phyloP scores from a whole-genome alignment of 1,140 invertebrate species.

The Trachymyrmex septentrionalis region DNA sequence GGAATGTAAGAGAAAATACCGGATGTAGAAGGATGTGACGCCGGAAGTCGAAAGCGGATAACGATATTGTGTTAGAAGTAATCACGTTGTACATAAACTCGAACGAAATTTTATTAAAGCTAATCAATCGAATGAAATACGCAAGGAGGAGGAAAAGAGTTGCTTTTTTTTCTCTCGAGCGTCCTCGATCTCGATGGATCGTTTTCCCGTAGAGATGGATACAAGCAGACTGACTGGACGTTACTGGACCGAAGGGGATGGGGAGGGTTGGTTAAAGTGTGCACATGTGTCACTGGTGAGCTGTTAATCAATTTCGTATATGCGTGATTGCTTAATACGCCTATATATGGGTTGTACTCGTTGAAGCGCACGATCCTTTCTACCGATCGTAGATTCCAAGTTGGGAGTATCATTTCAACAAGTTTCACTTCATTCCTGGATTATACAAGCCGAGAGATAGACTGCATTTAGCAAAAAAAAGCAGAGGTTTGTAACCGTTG shows the following conservation, averaged over 20 bases:
- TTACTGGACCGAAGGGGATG: conserved; percentile 62
- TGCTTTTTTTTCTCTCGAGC: conserved; percentile 76
- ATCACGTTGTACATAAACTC: conserved; percentile 27
- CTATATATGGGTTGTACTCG: background rate
- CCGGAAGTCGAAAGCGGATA: conserved; percentile 66
- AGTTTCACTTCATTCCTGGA: background rate
- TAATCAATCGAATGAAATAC: conserved; percentile 43
- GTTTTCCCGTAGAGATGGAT: conserved; percentile 72
- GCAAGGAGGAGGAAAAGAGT: conserved; percentile 73
- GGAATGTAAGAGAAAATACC: conserved; percentile 65
- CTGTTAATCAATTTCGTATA: conserved; percentile 45
- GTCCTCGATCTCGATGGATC: conserved; percentile 80
- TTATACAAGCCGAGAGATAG: background rate
- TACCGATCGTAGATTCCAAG: conserved; percentile 33
- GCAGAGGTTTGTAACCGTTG: no score
- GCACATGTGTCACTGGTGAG: conserved; percentile 41
- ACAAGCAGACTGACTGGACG: conserved; percentile 50
- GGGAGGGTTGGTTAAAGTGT: conserved; percentile 32
- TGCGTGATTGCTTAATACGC: conserved; percentile 5
- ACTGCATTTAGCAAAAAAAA: background rate
- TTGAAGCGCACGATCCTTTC: background rate
- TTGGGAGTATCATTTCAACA: conserved; percentile 6
- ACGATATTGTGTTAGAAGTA: conserved; percentile 46
- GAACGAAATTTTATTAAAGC: conserved; percentile 35
- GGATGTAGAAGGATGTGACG: conserved; percentile 67